Evolutionary conservation across 2,888 invertebrate species (phyloP).

Genomic region (Drosophila kambysellisi): DNA sequence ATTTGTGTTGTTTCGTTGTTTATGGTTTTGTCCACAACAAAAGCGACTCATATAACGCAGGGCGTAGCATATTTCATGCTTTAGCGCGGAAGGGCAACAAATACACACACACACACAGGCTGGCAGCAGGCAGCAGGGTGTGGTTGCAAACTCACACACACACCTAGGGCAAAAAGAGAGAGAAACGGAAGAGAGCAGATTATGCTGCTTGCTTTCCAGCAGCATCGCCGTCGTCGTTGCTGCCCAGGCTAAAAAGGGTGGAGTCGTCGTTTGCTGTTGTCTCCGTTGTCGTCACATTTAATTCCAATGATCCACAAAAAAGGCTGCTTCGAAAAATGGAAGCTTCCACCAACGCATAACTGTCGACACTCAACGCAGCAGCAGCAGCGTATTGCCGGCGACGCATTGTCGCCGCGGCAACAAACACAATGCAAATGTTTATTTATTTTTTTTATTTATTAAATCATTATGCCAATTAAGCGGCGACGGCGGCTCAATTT

Average conservation of each 20-base stretch:
- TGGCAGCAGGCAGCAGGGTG: slow-evolving; percentile 61
- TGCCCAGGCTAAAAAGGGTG: slow-evolving; percentile 74
- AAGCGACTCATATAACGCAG: slow-evolving; percentile 39
- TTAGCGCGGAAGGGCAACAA: slow-evolving; percentile 57
- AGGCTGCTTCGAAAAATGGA: slow-evolving; percentile 58
- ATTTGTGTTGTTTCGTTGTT: slow-evolving; percentile 14
- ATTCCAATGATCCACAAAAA: slow-evolving; percentile 80
- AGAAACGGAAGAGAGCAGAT: slow-evolving; percentile 49
- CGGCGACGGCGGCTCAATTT: slow-evolving; percentile 62
- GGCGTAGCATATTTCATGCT: slow-evolving; percentile 72
- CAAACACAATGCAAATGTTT: slow-evolving; percentile 73
- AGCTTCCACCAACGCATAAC: slow-evolving; percentile 62
- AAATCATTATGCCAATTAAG: slow-evolving; percentile 82
- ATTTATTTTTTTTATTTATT: slow-evolving; percentile 78
- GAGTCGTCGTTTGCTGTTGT: slow-evolving; percentile 55
- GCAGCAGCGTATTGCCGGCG: slow-evolving; percentile 43
- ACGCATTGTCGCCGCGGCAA: slow-evolving; percentile 57
- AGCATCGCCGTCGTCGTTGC: slow-evolving; percentile 44
- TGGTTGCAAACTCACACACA: slow-evolving; percentile 59
- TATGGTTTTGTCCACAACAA: slow-evolving; percentile 62
- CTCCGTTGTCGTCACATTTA: slow-evolving; percentile 54
- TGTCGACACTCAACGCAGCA: slow-evolving; percentile 32
- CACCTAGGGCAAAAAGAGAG: slow-evolving; percentile 23
- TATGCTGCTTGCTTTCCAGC: slow-evolving; percentile 61
- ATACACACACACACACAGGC: slow-evolving; percentile 3